These are phyloP conservation scores for Apotomis capreana DNA, from an alignment of 2,888 invertebrate species.

Conservation along the genomic window DNA sequence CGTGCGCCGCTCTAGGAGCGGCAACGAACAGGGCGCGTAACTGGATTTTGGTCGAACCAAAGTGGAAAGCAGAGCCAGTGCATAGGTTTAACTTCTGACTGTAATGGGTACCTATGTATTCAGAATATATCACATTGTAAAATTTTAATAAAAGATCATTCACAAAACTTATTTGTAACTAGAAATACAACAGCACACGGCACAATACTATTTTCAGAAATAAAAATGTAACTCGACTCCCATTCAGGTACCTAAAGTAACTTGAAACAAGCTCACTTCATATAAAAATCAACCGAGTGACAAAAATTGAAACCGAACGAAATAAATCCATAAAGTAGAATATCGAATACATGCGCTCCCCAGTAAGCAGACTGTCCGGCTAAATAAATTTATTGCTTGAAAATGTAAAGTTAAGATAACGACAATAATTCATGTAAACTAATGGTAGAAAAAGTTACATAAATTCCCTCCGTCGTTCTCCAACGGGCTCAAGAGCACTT, in stretches of 20 bases:
- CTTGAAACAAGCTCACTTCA: conserved; percentile 32
- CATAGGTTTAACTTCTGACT: too few relatives aligned
- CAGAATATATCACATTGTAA: too few relatives aligned
- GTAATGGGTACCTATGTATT: too few relatives aligned
- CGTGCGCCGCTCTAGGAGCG: too few relatives aligned
- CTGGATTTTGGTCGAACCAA: too few relatives aligned
- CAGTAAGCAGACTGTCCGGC: conserved; percentile 55
- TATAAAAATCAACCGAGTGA: conserved; percentile 45
- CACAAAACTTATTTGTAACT: too few relatives aligned
- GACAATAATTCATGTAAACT: conserved; percentile 4
- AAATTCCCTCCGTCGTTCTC: not conserved
- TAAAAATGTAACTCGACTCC: conserved; percentile 51
- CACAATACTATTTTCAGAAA: not conserved
- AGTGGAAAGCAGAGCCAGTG: too few relatives aligned
- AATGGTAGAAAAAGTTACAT: conserved; percentile 6
- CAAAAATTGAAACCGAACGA: conserved; percentile 68
- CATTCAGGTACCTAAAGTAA: conserved; percentile 46
- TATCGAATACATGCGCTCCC: conserved; percentile 63
- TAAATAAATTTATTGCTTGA: conserved; percentile 57
- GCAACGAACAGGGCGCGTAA: too few relatives aligned
- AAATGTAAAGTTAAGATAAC: conserved; percentile 45
- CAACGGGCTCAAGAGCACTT: not conserved
- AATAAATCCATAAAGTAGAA: conserved; percentile 69
- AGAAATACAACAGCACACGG: not conserved
- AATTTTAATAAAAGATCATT: too few relatives aligned